Evolutionary conservation across 2,113 vertebrate genomes (phyloP).

Genomic region (Spilogale gracilis): DNA sequence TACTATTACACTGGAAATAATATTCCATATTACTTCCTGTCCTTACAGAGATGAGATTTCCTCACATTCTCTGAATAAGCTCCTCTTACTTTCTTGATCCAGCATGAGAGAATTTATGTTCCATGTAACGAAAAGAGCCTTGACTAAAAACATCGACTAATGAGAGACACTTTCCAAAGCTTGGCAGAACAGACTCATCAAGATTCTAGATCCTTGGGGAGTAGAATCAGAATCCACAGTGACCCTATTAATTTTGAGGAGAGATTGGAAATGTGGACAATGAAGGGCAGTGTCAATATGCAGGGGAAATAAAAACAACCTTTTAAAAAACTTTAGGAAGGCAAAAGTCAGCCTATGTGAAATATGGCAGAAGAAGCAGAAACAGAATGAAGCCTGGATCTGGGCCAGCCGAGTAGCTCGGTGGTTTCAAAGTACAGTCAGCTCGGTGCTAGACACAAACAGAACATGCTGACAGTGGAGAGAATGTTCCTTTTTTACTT

Average conservation of each 20-base stretch:
- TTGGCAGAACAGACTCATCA: slow-evolving; percentile 33
- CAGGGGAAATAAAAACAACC: neutral
- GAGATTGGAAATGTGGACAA: neutral
- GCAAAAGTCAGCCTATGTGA: neutral
- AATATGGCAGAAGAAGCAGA: neutral
- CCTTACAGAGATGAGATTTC: slow-evolving; percentile 38
- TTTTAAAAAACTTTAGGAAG: neutral
- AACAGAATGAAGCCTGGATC: neutral
- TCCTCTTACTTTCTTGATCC: slow-evolving; percentile 41
- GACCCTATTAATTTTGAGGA: slow-evolving; percentile 32
- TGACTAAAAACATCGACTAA: neutral
- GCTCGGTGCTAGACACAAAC: neutral
- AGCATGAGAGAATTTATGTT: slow-evolving; percentile 60
- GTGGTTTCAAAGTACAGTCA: neutral
- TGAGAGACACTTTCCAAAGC: slow-evolving; percentile 48
- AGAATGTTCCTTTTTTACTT: neutral
- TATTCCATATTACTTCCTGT: neutral
- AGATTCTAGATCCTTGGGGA: slow-evolving; percentile 43
- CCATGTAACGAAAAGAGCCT: slow-evolving; percentile 44
- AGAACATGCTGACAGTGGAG: neutral
- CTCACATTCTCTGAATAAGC: neutral
- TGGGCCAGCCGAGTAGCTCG: neutral
- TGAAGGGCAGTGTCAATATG: neutral
- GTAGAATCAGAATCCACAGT: neutral
- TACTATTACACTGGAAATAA: neutral